Percentiles rank a stretch among this genome's conserved stretches.
Evolutionary conservation across 2,888 invertebrate species (phyloP).

Genomic region (Metellina segmentata): DNA sequence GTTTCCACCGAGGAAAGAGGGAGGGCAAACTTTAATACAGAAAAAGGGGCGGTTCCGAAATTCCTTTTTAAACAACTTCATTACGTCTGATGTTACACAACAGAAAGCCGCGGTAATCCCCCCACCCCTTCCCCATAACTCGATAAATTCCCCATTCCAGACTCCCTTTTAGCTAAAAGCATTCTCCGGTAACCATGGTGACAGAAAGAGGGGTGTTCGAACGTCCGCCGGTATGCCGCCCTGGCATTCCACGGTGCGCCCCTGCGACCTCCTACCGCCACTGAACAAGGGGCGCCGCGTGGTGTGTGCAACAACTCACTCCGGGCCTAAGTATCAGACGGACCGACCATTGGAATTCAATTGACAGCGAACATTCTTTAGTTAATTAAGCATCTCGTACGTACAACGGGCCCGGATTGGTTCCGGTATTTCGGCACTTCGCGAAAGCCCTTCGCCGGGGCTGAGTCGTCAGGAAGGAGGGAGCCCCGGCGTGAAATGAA

Average conservation of each 20-base stretch:
- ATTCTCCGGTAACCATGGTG: conserved; percentile 29
- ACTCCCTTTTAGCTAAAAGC: conserved; percentile 20
- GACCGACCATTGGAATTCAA: conserved; percentile 35
- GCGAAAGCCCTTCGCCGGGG: no score
- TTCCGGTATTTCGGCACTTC: neutral
- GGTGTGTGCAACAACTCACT: conserved; percentile 42
- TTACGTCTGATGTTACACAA: conserved; percentile 24
- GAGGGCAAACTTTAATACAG: conserved; percentile 3
- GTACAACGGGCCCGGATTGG: neutral
- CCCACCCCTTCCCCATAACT: neutral
- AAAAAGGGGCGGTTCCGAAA: neutral
- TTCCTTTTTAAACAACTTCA: conserved; percentile 45
- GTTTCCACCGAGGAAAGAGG: neutral
- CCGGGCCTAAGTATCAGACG: conserved; percentile 15
- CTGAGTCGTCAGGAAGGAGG: no score
- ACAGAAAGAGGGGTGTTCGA: conserved; percentile 1
- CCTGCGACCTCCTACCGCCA: neutral
- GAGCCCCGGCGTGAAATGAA: conserved; percentile 16
- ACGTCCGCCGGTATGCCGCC: conserved; percentile 24
- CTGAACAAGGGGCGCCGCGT: conserved; percentile 16
- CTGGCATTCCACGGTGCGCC: conserved; percentile 35
- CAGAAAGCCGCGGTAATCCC: neutral
- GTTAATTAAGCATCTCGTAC: conserved; percentile 53
- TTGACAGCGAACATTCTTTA: conserved; percentile 54
- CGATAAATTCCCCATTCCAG: conserved; percentile 37